Percentiles rank a stretch among this genome's conserved stretches.
Evolutionary conservation across 2,113 vertebrate species (phyloP).

Genomic region (Dryoscopus gambensis): DNA sequence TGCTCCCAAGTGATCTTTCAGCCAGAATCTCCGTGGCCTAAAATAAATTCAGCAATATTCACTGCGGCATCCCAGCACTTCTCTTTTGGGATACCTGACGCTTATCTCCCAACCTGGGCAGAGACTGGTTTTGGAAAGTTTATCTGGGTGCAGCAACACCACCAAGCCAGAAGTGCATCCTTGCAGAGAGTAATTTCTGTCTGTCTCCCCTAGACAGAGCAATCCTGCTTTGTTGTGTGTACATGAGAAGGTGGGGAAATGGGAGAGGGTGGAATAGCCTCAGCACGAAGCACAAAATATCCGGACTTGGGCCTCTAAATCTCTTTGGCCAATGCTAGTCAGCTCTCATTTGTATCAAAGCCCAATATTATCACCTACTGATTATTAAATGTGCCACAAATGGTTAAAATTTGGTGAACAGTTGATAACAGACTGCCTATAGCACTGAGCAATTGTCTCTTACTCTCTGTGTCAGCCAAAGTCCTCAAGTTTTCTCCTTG

Average conservation of each 20-base stretch:
- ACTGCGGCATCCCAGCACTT: not conserved
- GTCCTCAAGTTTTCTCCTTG: not conserved
- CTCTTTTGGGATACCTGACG: not conserved
- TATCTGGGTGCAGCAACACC: not conserved
- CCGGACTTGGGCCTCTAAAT: not conserved
- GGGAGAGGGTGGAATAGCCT: not conserved
- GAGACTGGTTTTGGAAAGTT: not conserved
- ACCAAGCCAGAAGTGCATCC: not conserved
- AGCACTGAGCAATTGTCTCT: not conserved
- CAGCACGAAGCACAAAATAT: not conserved
- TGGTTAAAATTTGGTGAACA: not conserved
- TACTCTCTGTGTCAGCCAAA: not conserved
- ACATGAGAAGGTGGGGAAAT: not conserved
- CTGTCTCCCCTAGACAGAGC: not conserved
- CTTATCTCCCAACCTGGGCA: not conserved
- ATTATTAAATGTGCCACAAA: not conserved
- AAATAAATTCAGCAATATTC: slow-evolving; percentile 44
- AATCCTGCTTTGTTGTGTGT: not conserved
- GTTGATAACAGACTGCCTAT: not conserved
- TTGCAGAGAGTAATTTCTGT: not conserved
- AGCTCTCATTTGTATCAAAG: not conserved
- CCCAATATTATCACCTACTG: not conserved
- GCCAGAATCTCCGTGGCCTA: not conserved
- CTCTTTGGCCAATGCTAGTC: not conserved
- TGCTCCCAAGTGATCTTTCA: slow-evolving; percentile 10